Evolutionary conservation across 2,797 vertebrate species (phyloP), one percentile per base, ranked within the genome.

Genomic region (Rhadinocentrus ornatus): DNA sequence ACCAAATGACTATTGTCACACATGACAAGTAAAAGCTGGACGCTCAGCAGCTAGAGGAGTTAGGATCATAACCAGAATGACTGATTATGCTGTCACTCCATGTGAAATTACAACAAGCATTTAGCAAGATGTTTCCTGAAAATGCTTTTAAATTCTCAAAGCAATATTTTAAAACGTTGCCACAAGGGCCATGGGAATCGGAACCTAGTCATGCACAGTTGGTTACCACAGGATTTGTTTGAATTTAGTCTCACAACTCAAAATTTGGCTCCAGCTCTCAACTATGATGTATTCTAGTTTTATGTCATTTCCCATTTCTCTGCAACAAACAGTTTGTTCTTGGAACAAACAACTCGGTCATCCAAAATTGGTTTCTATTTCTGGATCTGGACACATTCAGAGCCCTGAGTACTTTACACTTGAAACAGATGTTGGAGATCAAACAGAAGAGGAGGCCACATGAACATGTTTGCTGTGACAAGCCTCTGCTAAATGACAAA

Each of bases 401-500:
- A 24, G 54, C 71, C 56, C 26, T 3, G 59, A 79, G 78, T 56
- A 29, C 73, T 70, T 70, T 69, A 66, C 77, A 76, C 80, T 75
- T 68, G 73, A 84, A 92, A 67, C 90, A 92, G 89, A 91, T 90
- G 91, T 86, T 11, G 8, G 26, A 78, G 80, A 87, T 91, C 86
- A 88, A 88, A 90, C 15, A 58, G 34, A 3, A 44, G 70, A 76
- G 63, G 62, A 6, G 63, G 77, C 85, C 84, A 78, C 83, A 86
- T 81, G 85, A 88, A 87, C 90, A 89, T 86, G 88, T 90, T 86
- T 84, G 86, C 88, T 81, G 89, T 87, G 87, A 90, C 86, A 78
- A 74, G 85, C 70, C 76, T 66, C 53, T 67, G 85, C 80, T 77
- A 81, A 78, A 78, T 88, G 90, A 89, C 87, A 87, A 85, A 91